phyloP scores from a whole-genome alignment of 2,797 vertebrate species.

The Loriculus beryllinus region DNA sequence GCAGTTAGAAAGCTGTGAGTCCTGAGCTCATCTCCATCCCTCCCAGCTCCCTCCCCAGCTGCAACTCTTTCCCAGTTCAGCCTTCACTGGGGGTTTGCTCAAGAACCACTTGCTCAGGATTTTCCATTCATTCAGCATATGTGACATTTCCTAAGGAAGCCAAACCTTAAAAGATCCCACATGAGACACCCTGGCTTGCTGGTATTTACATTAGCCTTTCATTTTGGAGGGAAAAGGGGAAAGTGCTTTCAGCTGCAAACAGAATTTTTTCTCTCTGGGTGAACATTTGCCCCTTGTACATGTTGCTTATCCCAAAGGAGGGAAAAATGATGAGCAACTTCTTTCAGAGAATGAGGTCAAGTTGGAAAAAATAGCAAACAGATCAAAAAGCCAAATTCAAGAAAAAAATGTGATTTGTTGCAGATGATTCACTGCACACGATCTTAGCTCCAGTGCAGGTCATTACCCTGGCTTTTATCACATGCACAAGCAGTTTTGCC shows the following conservation, averaged over 20 bases:
- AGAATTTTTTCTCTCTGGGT: background rate
- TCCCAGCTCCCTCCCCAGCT: background rate
- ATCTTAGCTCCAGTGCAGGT: background rate
- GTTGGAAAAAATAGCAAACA: background rate
- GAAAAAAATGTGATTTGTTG: background rate
- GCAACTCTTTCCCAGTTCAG: background rate
- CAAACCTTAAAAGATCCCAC: background rate
- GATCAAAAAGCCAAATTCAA: background rate
- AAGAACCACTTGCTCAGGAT: background rate
- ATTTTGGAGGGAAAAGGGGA: background rate
- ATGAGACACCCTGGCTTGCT: background rate
- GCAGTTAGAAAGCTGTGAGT: constrained; percentile 99
- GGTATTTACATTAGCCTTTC: constrained; percentile 6
- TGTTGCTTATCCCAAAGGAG: constrained; percentile 11
- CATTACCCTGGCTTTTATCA: background rate
- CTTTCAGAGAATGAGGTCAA: background rate
- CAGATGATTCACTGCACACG: background rate
- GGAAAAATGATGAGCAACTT: background rate
- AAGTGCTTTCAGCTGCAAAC: background rate
- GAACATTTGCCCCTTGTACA: background rate
- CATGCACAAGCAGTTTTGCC: background rate
- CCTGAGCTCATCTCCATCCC: background rate
- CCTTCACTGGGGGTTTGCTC: background rate
- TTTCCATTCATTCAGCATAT: background rate
- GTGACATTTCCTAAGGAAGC: background rate